These are phyloP conservation scores for Xiphophorus hellerii DNA, from an alignment of 2,113 vertebrate genomes.

Conservation along the genomic window DNA sequence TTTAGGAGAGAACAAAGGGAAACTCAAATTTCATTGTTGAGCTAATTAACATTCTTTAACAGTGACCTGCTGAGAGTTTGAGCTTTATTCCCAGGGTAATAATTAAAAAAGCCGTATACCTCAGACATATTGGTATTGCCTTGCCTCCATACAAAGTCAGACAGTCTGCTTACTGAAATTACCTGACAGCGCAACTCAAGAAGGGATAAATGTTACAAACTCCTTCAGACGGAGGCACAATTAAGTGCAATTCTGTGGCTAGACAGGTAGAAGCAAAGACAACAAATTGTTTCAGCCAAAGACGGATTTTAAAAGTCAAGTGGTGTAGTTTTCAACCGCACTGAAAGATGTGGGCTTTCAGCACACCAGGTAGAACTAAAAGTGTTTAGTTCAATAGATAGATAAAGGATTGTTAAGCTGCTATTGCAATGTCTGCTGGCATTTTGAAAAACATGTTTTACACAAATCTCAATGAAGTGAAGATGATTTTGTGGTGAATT, in stretches of 20 bases:
- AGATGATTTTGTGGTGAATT: neutral
- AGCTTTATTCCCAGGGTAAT: constrained; percentile 48
- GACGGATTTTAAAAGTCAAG: constrained; percentile 64
- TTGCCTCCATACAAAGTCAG: constrained; percentile 36
- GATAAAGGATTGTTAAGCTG: too few relatives aligned
- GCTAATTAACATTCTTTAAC: constrained; percentile 77
- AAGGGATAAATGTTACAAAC: constrained; percentile 31
- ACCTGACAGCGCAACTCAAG: constrained; percentile 42
- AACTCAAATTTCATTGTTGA: constrained; percentile 65
- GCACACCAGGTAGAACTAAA: constrained; percentile 32
- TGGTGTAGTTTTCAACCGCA: constrained; percentile 55
- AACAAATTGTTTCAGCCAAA: constrained; percentile 63
- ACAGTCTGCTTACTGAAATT: constrained; percentile 43
- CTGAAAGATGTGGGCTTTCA: constrained; percentile 47
- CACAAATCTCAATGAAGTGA: too few relatives aligned
- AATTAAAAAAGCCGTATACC: constrained; percentile 63
- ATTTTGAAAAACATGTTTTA: too few relatives aligned
- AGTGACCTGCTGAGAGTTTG: constrained; percentile 64
- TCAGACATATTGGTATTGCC: constrained; percentile 44
- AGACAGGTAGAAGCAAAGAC: constrained; percentile 54
- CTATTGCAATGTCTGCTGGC: too few relatives aligned
- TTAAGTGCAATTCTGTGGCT: constrained; percentile 74
- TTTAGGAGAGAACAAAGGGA: constrained; percentile 63
- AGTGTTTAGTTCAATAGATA: constrained; percentile 26
- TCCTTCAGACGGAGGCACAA: constrained; percentile 58